These are phyloP conservation scores for Petaurus breviceps DNA, from an alignment of 2,113 vertebrate species.

Conservation along the genomic window DNA sequence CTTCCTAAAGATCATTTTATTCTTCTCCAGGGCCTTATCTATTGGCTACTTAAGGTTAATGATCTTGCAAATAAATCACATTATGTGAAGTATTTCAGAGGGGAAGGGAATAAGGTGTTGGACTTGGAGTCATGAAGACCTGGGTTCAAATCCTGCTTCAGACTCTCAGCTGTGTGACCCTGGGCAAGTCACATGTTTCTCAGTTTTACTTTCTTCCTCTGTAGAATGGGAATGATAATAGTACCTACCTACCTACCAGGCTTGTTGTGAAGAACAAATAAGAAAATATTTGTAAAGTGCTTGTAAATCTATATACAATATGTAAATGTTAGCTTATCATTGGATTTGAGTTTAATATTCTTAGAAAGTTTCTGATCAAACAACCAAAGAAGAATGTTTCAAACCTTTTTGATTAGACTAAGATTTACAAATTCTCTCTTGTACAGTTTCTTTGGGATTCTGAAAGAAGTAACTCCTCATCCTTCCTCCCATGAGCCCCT, in stretches of 20 bases:
- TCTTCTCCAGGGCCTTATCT: neutral
- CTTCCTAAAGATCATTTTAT: neutral
- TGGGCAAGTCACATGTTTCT: neutral
- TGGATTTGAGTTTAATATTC: constrained; percentile 59
- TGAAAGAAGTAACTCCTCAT: constrained; percentile 31
- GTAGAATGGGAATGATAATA: neutral
- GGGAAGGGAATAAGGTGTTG: neutral
- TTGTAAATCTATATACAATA: neutral
- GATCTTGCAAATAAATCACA: neutral
- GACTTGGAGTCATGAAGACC: neutral
- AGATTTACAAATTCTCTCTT: constrained; percentile 7
- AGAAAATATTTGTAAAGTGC: neutral
- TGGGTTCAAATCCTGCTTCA: neutral
- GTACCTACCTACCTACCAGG: neutral
- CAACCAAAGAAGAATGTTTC: constrained; percentile 20
- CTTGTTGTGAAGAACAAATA: neutral
- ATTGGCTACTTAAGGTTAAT: neutral
- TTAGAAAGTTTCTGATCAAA: constrained; percentile 51
- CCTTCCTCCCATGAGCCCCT: neutral
- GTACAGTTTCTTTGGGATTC: constrained; percentile 16
- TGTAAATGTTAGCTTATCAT: neutral
- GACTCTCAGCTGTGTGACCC: too few species aligned
- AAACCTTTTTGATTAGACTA: constrained; percentile 41
- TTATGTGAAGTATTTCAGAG: neutral
- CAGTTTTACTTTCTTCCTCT: neutral